Evolutionary conservation across 2,113 vertebrate genomes (phyloP).

Genomic region (Hystrix brachyura): DNA sequence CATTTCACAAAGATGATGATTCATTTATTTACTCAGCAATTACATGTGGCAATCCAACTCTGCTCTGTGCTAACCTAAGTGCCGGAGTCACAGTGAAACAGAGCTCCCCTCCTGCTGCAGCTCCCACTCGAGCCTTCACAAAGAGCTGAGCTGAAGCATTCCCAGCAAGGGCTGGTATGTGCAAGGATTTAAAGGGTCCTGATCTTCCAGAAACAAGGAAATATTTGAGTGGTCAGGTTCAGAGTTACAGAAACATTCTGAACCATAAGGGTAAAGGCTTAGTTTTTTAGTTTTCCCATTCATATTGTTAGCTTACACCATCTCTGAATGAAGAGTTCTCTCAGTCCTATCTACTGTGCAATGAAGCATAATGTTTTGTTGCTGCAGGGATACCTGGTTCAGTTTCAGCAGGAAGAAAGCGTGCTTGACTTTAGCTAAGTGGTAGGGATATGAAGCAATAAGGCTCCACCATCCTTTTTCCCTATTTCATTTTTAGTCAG

Average conservation of each 20-base stretch:
- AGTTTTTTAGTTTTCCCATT: background rate
- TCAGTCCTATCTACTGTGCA: background rate
- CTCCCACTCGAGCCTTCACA: background rate
- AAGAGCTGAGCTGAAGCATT: background rate
- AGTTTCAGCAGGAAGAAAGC: slow-evolving; percentile 36
- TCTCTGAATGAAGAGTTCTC: background rate
- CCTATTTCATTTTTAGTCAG: background rate
- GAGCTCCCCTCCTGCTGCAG: background rate
- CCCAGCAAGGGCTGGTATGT: background rate
- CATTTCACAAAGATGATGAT: slow-evolving; percentile 3
- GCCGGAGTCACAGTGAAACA: background rate
- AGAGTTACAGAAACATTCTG: slow-evolving; percentile 4
- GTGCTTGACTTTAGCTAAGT: slow-evolving; percentile 31
- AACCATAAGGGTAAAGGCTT: background rate
- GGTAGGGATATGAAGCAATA: background rate
- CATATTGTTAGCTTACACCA: background rate
- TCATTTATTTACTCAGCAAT: background rate
- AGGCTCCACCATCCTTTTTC: background rate
- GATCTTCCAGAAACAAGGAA: slow-evolving; percentile 24
- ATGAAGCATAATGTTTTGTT: background rate
- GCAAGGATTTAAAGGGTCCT: background rate
- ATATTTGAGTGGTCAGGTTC: slow-evolving; percentile 14
- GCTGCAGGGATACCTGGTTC: background rate
- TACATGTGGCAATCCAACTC: background rate
- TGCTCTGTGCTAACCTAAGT: background rate